Conservation (phyloP, 2,113 vertebrate species). For the Sarotherodon lohbergeri region DNA sequence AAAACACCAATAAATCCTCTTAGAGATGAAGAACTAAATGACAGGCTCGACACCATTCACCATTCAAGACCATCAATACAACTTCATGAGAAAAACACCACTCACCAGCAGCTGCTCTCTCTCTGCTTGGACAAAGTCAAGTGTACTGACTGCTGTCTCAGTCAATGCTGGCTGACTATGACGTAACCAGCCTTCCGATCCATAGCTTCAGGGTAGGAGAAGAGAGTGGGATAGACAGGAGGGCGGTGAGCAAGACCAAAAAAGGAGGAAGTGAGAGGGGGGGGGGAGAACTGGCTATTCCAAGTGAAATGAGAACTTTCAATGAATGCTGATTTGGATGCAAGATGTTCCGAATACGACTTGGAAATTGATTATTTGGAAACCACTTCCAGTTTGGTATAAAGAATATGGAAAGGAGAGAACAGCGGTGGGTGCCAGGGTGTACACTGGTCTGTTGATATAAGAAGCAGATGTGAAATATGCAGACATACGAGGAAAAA, state of each 20-base stretch:
- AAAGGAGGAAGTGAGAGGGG: conserved; percentile 43
- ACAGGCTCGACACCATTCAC: neutral
- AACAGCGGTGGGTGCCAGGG: conserved; percentile 1
- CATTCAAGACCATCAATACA: neutral
- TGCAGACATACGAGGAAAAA: conserved; percentile 44
- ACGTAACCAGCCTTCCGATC: conserved; percentile 51
- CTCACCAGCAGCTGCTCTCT: conserved; percentile 54
- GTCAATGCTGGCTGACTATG: conserved; percentile 37
- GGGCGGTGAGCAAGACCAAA: conserved; percentile 46
- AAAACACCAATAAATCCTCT: conserved; percentile 1
- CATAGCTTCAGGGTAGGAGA: conserved; percentile 52
- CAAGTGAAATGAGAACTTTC: conserved; percentile 2
- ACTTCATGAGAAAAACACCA: neutral
- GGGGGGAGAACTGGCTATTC: neutral
- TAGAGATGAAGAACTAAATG: neutral
- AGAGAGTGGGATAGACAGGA: conserved; percentile 30
- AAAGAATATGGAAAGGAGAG: neutral
- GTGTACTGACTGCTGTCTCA: conserved; percentile 32
- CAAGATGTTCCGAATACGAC: conserved; percentile 15
- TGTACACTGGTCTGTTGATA: conserved; percentile 27
- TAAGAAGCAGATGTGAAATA: conserved; percentile 66
- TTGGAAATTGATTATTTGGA: conserved; percentile 35
- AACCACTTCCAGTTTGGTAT: conserved; percentile 12
- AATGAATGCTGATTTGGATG: neutral
- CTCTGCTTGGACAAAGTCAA: conserved; percentile 37